Evolutionary conservation across 2,797 vertebrate species (phyloP).

Genomic region (Gobio occitaniae): DNA sequence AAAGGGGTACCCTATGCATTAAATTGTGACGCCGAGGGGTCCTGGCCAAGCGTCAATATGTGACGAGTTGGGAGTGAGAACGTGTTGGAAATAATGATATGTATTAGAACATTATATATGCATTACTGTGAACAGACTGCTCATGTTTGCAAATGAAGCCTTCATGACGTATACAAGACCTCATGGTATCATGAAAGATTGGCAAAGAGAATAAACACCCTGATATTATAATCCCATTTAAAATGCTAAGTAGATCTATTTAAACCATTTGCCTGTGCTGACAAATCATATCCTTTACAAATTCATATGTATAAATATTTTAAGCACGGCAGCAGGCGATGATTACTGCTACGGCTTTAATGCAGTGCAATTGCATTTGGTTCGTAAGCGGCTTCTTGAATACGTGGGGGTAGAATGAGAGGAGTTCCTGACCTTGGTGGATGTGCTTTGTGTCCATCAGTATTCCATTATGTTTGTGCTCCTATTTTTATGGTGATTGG

Average conservation of each 20-base stretch:
- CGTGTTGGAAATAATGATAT: neutral
- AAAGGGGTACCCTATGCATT: too few species aligned
- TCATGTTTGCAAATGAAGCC: slow-evolving; percentile 9
- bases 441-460: slow-evolving; percentile 52
- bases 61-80: too few species aligned
- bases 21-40: too few species aligned
- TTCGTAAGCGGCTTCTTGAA: slow-evolving; percentile 29
- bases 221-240: slow-evolving; percentile 26
- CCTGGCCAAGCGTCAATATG: too few species aligned
- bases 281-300: slow-evolving; percentile 35
- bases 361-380: slow-evolving; percentile 45
- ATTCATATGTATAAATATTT: slow-evolving; percentile 43
- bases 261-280: slow-evolving; percentile 13
- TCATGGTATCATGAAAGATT: neutral
- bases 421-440: slow-evolving; percentile 59
- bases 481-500: slow-evolving; percentile 56
- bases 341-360: slow-evolving; percentile 49
- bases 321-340: slow-evolving; percentile 20
- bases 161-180: neutral
- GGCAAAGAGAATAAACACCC: slow-evolving; percentile 12
- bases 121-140: slow-evolving; percentile 4
- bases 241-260: slow-evolving; percentile 35
- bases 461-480: slow-evolving; percentile 53
- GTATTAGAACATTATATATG: neutral
- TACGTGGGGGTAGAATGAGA: slow-evolving; percentile 24